Evolutionary conservation across 2,113 vertebrate species (phyloP), one percentile per base, ranked within the genome.

Genomic region (Tetrao urogallus): DNA sequence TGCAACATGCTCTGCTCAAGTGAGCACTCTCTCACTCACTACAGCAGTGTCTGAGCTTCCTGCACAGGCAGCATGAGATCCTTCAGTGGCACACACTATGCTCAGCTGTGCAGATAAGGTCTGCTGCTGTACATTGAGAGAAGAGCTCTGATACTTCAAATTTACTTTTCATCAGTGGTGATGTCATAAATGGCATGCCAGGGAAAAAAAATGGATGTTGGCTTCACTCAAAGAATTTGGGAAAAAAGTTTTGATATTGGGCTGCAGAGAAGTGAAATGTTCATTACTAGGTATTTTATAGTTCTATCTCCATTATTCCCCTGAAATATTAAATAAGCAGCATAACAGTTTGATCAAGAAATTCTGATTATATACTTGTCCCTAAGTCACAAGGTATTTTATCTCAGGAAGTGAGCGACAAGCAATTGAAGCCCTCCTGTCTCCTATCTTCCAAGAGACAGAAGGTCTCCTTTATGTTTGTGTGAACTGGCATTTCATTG

Each of bases 271-370:
- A 89, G 6, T 47, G 15, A 67, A 79, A 11, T 85, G n/a, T 79
- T 73, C 50, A 79, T 75, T 60, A 76, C 24, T 9, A 18, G 71
- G 8, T 65, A 56, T 83, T 12, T 25, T 84, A 50, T 10, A 74
- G 34, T 24, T 89, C 30, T 25, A 24, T 32, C n/a, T 80, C 32
- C 24, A 18, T 88, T 82, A 36, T 79, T 71, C 12, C 4, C 28
- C 20, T 64, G 45, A 79, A 89, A 84, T 86, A 73, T 65, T 93
- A 45, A 87, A 63, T 79, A 17, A 74, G 5, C 24, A 66, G 30
- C 20, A 81, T 78, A 58, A 87, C 88, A 71, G 19, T 74, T 91
- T 91, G 57, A 81, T 77, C 52, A 87, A 89, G 38, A 71, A 83
- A 78, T 78, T 89, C 27, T 77, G 16, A 34, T 74, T 76, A 13